phyloP scores from a whole-genome alignment of 2,888 invertebrate genomes.

The Sinodicranocentrus sp. region DNA sequence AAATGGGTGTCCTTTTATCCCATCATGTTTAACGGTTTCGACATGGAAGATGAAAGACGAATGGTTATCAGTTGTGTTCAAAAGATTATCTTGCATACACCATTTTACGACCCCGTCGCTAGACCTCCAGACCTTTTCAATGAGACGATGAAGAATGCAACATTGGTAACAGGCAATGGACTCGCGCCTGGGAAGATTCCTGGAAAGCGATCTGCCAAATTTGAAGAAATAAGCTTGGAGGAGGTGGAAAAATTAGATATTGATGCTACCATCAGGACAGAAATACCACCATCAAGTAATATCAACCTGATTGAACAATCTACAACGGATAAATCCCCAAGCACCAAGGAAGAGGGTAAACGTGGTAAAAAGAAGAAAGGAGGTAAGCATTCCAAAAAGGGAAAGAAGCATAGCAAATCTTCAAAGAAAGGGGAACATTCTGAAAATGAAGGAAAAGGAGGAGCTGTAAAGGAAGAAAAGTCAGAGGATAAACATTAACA shows the following conservation, averaged over 20 bases:
- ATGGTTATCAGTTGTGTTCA: conserved; percentile 35
- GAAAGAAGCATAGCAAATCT: not conserved
- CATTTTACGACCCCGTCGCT: conserved; percentile 43
- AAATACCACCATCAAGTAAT: no score
- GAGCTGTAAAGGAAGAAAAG: conserved; percentile 1
- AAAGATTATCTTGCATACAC: conserved; percentile 17
- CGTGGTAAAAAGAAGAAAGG: conserved; percentile 3
- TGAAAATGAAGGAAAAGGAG: not conserved
- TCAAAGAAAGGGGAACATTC: not conserved
- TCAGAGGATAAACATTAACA: no score
- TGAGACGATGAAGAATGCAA: not conserved
- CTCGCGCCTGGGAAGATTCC: not conserved
- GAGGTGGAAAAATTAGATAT: not conserved
- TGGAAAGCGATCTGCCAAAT: not conserved
- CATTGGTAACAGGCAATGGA: not conserved
- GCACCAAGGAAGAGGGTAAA: not conserved
- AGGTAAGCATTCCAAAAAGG: conserved; percentile 22
- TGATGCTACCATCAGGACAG: no score
- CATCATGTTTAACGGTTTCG: conserved; percentile 41
- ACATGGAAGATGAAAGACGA: conserved; percentile 15
- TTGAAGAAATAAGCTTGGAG: not conserved
- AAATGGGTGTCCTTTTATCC: conserved; percentile 27
- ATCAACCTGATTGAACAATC: no score
- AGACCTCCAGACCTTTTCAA: conserved; percentile 16
- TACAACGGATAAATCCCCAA: not conserved